Evolutionary conservation across 1,140 invertebrate species (phyloP).

Genomic region (Ridgeia piscesae): DNA sequence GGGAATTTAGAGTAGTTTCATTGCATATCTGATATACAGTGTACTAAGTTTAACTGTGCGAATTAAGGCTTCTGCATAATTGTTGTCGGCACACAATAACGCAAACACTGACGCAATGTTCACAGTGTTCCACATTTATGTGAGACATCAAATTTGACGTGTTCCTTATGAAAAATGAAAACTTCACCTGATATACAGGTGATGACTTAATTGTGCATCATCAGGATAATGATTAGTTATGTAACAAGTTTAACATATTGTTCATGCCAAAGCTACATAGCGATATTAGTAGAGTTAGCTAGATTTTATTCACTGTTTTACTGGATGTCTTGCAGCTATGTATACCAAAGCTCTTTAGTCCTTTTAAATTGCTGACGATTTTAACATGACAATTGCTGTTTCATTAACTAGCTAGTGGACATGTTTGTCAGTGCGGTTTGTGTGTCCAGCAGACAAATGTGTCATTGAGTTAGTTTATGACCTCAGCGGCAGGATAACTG

Average conservation of each 20-base stretch:
- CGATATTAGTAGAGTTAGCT: not conserved
- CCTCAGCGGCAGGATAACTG: not conserved
- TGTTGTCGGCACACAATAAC: not conserved
- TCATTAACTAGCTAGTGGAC: not conserved
- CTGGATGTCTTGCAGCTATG: not conserved
- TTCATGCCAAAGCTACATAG: not conserved
- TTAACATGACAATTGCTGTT: conserved; percentile 1
- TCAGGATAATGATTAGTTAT: not conserved
- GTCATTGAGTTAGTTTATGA: not conserved
- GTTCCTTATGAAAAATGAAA: not conserved
- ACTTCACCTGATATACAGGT: not conserved
- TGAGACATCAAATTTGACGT: not conserved
- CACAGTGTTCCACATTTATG: not conserved
- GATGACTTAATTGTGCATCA: not conserved
- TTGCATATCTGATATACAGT: not conserved
- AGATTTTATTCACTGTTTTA: not conserved
- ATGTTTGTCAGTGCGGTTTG: not conserved
- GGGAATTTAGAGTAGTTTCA: no score
- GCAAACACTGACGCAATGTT: not conserved
- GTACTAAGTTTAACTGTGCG: not conserved
- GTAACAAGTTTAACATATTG: not conserved
- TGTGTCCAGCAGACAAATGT: not conserved
- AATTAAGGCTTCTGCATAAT: not conserved
- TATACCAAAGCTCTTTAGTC: not conserved
- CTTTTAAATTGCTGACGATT: not conserved